Evolutionary conservation across 2,797 vertebrate species (phyloP), one percentile per base, ranked within the genome.

Genomic region (Protosalanx chinensis): DNA sequence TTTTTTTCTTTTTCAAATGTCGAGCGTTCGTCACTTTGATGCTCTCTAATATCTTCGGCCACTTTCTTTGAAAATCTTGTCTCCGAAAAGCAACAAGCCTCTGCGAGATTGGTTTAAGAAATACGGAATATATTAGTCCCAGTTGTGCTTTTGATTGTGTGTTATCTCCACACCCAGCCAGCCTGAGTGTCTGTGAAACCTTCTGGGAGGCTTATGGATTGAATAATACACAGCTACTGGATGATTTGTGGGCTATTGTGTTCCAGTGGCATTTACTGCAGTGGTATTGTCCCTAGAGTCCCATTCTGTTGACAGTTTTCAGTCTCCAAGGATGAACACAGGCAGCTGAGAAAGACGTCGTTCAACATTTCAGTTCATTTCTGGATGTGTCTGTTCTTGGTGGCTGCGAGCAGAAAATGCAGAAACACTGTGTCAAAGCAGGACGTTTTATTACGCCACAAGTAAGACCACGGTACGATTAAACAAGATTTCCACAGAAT

Each of bases 241-340:
- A 4, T 56, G 51, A 56, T 56, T 56, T 56, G 51, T n/a, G 18
- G 15, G 51, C 51, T 56, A 56, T 56, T 56, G 15, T 56, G 51
- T 56, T 56, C 16, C 51, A 56, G 51, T 56, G 51, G 51, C 51
- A 56, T 56, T 56, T 56, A 56, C 51, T 56, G 51, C 51, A 56
- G 51, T 18, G 51, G 51, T 56, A 56, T 56, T 16, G 51, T 56
- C 51, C 51, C 51, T 16, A 2, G 51, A n/a, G 51, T 56, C 51
- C 51, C 18, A 16, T 56, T 56, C 18, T 56, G 51, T 56, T 56
- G 51, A 56, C 51, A 56, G 51, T 56, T 56, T 56, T 56, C 51
- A 16, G 51, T 56, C 51, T 56, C 51, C 41, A 13, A 46, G 51
- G 51, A 16, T 16, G 18, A 56, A n/a, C 51, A 56, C 5, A 56